These are phyloP conservation scores for Drymonia ruficornis DNA, from an alignment of 2,888 invertebrate genomes.

Conservation along the genomic window DNA sequence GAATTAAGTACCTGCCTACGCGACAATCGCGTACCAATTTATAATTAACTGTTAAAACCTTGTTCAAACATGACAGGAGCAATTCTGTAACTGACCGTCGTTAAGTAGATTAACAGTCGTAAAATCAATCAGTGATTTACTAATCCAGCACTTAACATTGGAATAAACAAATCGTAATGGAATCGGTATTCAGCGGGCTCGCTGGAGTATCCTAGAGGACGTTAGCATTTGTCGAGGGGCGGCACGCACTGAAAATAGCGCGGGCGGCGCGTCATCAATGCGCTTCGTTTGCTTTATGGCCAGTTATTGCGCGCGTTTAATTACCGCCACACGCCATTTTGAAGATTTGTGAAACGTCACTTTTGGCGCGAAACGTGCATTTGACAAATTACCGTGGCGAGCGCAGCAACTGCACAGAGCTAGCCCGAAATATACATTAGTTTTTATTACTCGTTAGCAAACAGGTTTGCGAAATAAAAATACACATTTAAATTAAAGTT, in stretches of 20 bases:
- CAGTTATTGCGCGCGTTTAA: slow-evolving; percentile 80
- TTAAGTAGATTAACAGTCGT: slow-evolving; percentile 20
- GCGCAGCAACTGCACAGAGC: slow-evolving; percentile 33
- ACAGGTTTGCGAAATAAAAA: slow-evolving; percentile 36
- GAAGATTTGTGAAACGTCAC: slow-evolving; percentile 76
- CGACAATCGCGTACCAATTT: not conserved
- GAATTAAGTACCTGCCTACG: too few species aligned
- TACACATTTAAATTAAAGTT: slow-evolving; percentile 41
- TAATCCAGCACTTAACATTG: slow-evolving; percentile 21
- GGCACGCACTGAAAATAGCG: slow-evolving; percentile 76
- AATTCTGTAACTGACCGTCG: slow-evolving; percentile 13
- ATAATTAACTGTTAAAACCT: slow-evolving; percentile 7
- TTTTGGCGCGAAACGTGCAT: slow-evolving; percentile 70
- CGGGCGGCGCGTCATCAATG: slow-evolving; percentile 71
- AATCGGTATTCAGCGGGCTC: slow-evolving; percentile 31
- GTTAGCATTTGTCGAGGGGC: slow-evolving; percentile 83
- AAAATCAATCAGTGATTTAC: slow-evolving; percentile 21
- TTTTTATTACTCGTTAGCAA: slow-evolving; percentile 34
- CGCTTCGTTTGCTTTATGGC: slow-evolving; percentile 76
- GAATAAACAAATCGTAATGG: slow-evolving; percentile 35
- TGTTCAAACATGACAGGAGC: slow-evolving; percentile 12
- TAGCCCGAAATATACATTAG: slow-evolving; percentile 27
- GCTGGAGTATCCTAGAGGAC: slow-evolving; percentile 81
- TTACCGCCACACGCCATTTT: slow-evolving; percentile 72
- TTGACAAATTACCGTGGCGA: slow-evolving; percentile 60